A percentile compares a stretch with the other conserved stretches of the same genome.
phyloP scores from a whole-genome alignment of 2,888 invertebrate species.

The Napeogenes sylphis region DNA sequence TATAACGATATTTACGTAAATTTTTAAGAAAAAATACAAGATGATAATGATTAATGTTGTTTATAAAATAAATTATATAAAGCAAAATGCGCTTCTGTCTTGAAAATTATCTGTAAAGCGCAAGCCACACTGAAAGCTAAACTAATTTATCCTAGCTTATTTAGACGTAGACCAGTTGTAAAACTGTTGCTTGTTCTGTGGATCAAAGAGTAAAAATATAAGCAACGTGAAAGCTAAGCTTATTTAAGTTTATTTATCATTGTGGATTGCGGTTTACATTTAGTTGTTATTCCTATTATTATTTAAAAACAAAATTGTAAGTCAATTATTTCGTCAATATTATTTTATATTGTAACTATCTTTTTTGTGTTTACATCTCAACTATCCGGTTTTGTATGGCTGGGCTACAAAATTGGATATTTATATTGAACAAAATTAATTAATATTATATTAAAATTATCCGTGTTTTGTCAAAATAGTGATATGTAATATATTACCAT shows the following conservation, averaged over 20 bases:
- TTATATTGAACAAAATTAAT: conserved; percentile 8
- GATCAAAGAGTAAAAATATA: too few relatives aligned
- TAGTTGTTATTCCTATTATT: too few relatives aligned
- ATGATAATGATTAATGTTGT: conserved; percentile 21
- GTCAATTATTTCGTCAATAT: not conserved
- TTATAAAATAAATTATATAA: conserved; percentile 13
- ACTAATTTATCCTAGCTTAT: too few relatives aligned
- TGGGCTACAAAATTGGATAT: conserved; percentile 23
- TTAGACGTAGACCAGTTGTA: too few relatives aligned
- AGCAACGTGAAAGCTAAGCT: too few relatives aligned
- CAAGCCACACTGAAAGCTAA: too few relatives aligned
- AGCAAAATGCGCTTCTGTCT: conserved; percentile 28
- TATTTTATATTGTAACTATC: conserved; percentile 6
- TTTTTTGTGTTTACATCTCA: conserved; percentile 1
- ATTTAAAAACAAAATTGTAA: not conserved
- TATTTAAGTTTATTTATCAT: too few relatives aligned
- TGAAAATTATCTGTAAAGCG: not conserved
- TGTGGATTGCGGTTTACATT: too few relatives aligned
- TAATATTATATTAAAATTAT: not conserved
- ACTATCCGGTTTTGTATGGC: conserved; percentile 22
- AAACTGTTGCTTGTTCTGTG: too few relatives aligned
- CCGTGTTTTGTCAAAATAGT: not conserved
- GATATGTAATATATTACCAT: not conserved
- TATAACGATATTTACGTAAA: too few relatives aligned
- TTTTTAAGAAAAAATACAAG: not conserved